A percentile compares a stretch with the other conserved stretches of the same genome.
Evolutionary conservation across 1,140 invertebrate species (phyloP).

Genomic region (Diploscapter pachys): DNA sequence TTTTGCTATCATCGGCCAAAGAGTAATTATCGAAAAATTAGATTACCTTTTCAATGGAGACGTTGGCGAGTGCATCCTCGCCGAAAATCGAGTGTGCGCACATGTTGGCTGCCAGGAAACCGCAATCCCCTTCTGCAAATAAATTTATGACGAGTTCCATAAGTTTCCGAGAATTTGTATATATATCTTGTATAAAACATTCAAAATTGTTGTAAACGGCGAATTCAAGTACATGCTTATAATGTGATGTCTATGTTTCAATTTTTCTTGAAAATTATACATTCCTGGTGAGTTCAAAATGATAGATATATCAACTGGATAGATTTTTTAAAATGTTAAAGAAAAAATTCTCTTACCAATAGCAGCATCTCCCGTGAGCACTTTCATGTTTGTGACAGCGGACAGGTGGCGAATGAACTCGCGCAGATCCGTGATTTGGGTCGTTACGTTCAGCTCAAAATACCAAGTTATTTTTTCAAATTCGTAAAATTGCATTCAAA

Average conservation of each 20-base stretch:
- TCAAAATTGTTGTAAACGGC: no score
- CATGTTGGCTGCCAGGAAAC: conserved; percentile 98
- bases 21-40: background rate
- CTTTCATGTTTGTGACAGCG: conserved; percentile 96
- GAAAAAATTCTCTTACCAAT: conserved; percentile 37
- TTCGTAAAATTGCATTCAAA: no score
- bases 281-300: conserved; percentile 3
- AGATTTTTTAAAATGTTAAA: conserved; percentile 4
- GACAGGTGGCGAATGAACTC: conserved; percentile 89
- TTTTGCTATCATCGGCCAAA: background rate
- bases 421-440: conserved; percentile 83
- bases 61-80: conserved; percentile 94
- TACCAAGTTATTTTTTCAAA: no score
- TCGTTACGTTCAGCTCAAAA: conserved; percentile 77
- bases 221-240: no score
- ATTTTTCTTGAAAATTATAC: no score
- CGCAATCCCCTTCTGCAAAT: conserved; percentile 76
- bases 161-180: background rate
- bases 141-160: background rate
- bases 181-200: background rate
- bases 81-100: conserved; percentile 98
- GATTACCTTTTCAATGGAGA: conserved; percentile 83
- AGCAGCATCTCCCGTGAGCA: conserved; percentile 77
- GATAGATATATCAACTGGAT: conserved; percentile 14
- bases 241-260: no score